Base-by-base conservation (phyloP, 2,888 invertebrate genomes). In the Carterocephalus palaemon region DNA sequence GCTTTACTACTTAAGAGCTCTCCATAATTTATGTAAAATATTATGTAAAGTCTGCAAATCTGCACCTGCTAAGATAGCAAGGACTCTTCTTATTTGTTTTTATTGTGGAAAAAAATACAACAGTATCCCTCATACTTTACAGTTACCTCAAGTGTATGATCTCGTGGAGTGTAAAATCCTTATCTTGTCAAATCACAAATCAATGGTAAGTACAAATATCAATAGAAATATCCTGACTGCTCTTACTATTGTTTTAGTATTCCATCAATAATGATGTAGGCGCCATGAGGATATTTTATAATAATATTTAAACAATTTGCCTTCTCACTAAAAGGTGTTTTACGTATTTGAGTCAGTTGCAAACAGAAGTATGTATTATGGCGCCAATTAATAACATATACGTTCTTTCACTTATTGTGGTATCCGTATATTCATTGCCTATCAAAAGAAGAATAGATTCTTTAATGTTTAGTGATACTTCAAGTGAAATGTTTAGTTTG, bases 351-450 rank as follows among this genome's bases (percentile, higher is more conserved):
- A 19, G 19, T 28, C 2, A 4, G 23, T 6, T 24, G 29, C 59
- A 32, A 46, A n/a, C n/a, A n/a, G n/a, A n/a, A n/a, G n/a, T n/a
- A n/a, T n/a, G n/a, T n/a, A n/a, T n/a, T n/a, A 70, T 70, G 68
- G 51, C 51, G 51, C 42, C 26, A 42, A 29, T 59, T 46, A 48
- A 49, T 41, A 47, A 52, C 39, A 33, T 53, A 26, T 54, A 43
- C 23, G 53, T 62, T 39, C 40, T 66, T 12, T 46, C 55, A 47
- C 48, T 60, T 22, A 15, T 52, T 26, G 28, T 61, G 42, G 41
- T 47, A 13, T 42, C 46, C 4, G 52, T 52, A 20, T 40, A 51
- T 29, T 47, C 56, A 13, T 56, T 70, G 23, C 72, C 73, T 17
- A 56, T 71, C 20, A 53, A 43, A 13, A 34, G 31, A 23, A 13